phyloP scores from a whole-genome alignment of 2,888 invertebrate species.

The Psylliodes chrysocephalus region DNA sequence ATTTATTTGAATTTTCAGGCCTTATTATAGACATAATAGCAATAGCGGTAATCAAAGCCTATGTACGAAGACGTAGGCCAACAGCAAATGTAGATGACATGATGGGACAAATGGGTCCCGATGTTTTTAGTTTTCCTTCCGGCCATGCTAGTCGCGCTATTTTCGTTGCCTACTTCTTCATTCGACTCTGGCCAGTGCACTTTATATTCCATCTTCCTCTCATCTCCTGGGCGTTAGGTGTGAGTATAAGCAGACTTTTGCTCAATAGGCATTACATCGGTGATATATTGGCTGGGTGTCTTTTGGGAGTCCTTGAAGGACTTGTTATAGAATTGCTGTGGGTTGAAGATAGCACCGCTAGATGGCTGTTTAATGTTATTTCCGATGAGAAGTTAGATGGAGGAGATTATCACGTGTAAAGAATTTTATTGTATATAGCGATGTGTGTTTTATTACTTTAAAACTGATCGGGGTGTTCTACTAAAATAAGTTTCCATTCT shows the following conservation, averaged over 20 bases:
- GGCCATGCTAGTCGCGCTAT: conserved; percentile 91
- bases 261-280: conserved; percentile 87
- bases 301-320: conserved; percentile 80
- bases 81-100: conserved; percentile 72
- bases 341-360: conserved; percentile 73
- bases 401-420: conserved; percentile 76
- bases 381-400: conserved; percentile 77
- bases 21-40: conserved; percentile 82
- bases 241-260: conserved; percentile 80
- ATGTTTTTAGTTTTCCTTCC: conserved; percentile 93
- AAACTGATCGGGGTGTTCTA: too few species aligned
- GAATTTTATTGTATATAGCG: too few species aligned
- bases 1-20: conserved; percentile 68
- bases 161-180: conserved; percentile 79
- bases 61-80: conserved; percentile 82
- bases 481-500: too few species aligned
- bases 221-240: conserved; percentile 73
- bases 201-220: conserved; percentile 71
- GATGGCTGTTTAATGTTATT: conserved; percentile 70
- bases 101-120: conserved; percentile 77
- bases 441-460: too few species aligned
- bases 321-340: conserved; percentile 73
- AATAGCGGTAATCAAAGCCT: conserved; percentile 81
- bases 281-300: conserved; percentile 82
- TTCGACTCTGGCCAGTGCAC: conserved; percentile 72